Conservation (phyloP, 2,113 vertebrate species). For the Nothobranchius kuhntae region DNA sequence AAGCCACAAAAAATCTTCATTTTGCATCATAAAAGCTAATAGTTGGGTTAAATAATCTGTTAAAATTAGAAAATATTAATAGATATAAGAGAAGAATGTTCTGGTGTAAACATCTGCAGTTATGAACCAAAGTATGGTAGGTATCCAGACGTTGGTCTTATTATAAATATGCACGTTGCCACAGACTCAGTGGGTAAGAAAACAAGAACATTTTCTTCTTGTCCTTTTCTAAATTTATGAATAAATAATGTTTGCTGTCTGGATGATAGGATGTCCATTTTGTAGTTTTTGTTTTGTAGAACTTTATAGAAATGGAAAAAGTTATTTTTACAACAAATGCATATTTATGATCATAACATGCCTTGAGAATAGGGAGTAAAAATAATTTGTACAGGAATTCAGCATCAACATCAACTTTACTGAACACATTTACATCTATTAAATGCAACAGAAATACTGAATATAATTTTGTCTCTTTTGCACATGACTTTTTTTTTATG, state of each 20-base stretch:
- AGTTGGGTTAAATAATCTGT: too few species aligned
- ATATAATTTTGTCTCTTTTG: not conserved
- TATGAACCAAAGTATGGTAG: conserved; percentile 58
- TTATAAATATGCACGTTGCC: conserved; percentile 74
- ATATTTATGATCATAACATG: too few species aligned
- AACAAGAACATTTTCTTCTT: conserved; percentile 72
- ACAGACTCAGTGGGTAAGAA: conserved; percentile 53
- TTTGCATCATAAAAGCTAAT: too few species aligned
- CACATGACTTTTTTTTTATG: not conserved
- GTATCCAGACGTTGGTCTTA: conserved; percentile 60
- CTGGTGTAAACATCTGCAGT: conserved; percentile 66
- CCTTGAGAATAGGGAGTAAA: too few species aligned
- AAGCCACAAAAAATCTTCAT: not conserved
- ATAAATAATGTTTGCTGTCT: conserved; percentile 46
- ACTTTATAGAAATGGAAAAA: not conserved
- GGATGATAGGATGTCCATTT: conserved; percentile 41
- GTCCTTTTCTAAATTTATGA: conserved; percentile 70
- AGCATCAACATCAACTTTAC: not conserved
- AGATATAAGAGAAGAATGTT: conserved; percentile 22
- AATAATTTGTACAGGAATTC: not conserved
- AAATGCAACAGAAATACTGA: not conserved
- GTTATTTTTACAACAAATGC: too few species aligned
- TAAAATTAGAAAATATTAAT: not conserved
- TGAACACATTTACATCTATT: not conserved
- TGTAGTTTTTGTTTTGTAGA: conserved; percentile 41